Evolutionary conservation across 2,888 invertebrate genomes (phyloP).

Genomic region (Drosophila dives): DNA sequence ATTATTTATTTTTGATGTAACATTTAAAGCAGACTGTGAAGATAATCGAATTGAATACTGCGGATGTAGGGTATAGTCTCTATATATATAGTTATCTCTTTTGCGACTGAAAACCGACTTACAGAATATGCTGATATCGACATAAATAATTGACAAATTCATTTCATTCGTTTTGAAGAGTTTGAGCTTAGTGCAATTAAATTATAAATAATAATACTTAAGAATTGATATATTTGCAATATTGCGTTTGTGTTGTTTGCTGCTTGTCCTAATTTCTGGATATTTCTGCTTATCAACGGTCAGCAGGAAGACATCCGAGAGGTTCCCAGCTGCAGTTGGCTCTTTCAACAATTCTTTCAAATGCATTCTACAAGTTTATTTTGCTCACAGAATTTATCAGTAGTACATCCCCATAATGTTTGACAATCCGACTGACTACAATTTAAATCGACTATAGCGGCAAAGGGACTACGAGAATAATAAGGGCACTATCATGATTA

Average conservation of each 20-base stretch:
- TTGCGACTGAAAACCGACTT: background rate
- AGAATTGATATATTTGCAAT: constrained; percentile 12
- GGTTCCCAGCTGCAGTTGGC: constrained; percentile 14
- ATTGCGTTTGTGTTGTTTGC: constrained; percentile 6
- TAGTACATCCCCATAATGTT: constrained; percentile 3
- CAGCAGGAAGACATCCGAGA: background rate
- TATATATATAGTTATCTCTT: background rate
- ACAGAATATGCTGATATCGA: background rate
- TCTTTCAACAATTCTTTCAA: background rate
- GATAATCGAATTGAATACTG: background rate
- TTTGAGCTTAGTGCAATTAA: constrained; percentile 21
- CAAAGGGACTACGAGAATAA: background rate
- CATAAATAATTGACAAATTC: constrained; percentile 13
- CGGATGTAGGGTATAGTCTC: constrained; percentile 25
- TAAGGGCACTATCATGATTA: background rate
- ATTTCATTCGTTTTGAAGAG: constrained; percentile 24
- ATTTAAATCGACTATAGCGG: background rate
- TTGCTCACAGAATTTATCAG: background rate
- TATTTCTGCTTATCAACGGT: background rate
- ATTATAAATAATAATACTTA: background rate
- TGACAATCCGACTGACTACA: constrained; percentile 4
- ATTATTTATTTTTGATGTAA: background rate
- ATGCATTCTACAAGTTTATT: background rate
- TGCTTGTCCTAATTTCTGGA: constrained; percentile 5
- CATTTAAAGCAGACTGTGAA: background rate